Conservation (phyloP, 1,140 invertebrate genomes). For the Papilio aristodemus region DNA sequence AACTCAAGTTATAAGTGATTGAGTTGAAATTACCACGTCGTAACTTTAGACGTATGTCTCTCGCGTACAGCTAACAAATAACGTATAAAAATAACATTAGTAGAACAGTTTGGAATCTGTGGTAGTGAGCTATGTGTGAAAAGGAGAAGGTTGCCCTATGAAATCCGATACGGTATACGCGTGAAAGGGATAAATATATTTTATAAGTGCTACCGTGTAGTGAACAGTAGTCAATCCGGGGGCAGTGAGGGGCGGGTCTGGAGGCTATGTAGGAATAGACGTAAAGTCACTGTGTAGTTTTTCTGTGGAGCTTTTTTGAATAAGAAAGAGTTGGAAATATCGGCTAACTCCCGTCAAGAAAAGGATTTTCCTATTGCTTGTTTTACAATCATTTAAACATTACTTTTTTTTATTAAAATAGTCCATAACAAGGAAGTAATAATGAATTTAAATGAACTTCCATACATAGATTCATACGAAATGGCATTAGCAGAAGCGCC, state of each 20-base stretch:
- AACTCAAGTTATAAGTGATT: conserved; percentile 37
- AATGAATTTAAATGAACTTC: no score
- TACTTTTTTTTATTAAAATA: no score
- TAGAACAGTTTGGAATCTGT: conserved; percentile 72
- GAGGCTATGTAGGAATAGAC: conserved; percentile 52
- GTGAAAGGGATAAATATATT: conserved; percentile 54
- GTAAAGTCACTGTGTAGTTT: conserved; percentile 44
- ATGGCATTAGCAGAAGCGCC: no score
- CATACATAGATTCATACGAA: no score
- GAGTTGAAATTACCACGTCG: conserved; percentile 35
- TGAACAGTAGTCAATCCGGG: conserved; percentile 67
- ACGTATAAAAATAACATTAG: conserved; percentile 71
- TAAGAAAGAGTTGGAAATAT: conserved; percentile 39
- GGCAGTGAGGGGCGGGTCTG: conserved; percentile 53
- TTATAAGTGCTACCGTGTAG: conserved; percentile 47
- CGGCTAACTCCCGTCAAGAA: conserved; percentile 25
- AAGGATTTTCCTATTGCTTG: no score
- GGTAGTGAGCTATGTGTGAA: conserved; percentile 54
- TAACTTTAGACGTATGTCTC: conserved; percentile 41
- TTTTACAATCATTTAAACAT: no score
- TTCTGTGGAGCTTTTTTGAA: conserved; percentile 44
- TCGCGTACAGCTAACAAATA: conserved; percentile 53
- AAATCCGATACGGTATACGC: conserved; percentile 28
- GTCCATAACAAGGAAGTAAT: no score
- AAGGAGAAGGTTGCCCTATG: conserved; percentile 45